These are phyloP conservation scores for Cosmia pyralina DNA, from an alignment of 2,888 invertebrate genomes.

Conservation along the genomic window DNA sequence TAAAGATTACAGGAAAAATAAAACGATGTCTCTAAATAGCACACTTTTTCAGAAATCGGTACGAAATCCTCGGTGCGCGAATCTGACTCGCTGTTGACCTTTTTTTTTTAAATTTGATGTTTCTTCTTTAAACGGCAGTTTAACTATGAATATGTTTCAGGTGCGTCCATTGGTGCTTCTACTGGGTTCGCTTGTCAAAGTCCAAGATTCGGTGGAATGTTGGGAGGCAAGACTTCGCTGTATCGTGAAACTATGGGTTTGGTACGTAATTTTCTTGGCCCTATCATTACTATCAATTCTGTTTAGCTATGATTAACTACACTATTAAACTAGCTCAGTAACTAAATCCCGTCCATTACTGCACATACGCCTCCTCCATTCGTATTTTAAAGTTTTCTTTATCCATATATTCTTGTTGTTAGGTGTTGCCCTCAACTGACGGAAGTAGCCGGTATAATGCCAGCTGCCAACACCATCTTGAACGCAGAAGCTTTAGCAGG, in stretches of 20 bases:
- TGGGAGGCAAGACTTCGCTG: slow-evolving; percentile 98
- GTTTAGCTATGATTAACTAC: not conserved
- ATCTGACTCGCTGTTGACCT: too few species aligned
- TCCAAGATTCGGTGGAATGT: slow-evolving; percentile 95
- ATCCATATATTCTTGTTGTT: slow-evolving; percentile 1
- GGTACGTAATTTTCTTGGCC: slow-evolving; percentile 72
- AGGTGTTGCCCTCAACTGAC: slow-evolving; percentile 89
- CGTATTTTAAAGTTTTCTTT: not conserved
- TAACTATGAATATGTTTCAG: slow-evolving; percentile 66
- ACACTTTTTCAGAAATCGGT: too few species aligned
- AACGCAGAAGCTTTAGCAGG: slow-evolving; percentile 82
- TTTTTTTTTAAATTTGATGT: not conserved
- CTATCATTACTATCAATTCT: not conserved
- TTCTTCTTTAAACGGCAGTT: not conserved
- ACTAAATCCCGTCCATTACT: not conserved
- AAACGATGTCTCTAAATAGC: too few species aligned
- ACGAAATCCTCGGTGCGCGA: too few species aligned
- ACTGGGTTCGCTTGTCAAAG: slow-evolving; percentile 96
- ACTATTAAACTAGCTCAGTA: not conserved
- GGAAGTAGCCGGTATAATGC: slow-evolving; percentile 85
- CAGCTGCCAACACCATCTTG: slow-evolving; percentile 82
- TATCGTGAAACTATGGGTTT: slow-evolving; percentile 95
- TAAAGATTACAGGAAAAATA: too few species aligned
- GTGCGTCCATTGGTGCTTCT: slow-evolving; percentile 97
- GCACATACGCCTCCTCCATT: not conserved